Base-by-base conservation (phyloP, 1,140 invertebrate genomes). In the Drepana arcuata region DNA sequence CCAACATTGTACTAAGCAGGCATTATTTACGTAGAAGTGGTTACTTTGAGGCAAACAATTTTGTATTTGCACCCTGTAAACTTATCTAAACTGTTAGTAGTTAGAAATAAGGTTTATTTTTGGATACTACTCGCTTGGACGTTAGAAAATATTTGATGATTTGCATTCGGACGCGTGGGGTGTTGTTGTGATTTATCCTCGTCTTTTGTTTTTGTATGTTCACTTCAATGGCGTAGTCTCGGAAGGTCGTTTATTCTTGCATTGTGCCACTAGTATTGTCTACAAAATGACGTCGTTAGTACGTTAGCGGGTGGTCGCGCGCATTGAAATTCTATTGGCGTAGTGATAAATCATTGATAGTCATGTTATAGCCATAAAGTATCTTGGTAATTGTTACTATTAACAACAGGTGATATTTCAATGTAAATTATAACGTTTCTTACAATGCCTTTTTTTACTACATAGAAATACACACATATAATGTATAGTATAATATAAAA, bases 141-240 rank as follows among this genome's bases (percentile, higher is more conserved):
- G n/a, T n/a, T n/a, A n/a, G n/a, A n/a, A n/a, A n/a, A n/a, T n/a
- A n/a, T n/a, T n/a, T n/a, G n/a, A n/a, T 21, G 9, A 61, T 68
- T 71, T 60, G 60, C 47, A 62, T 61, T 54, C 36, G 34, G 46
- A 53, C 58, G 61, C 61, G 59, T 62, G 54, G 52, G 57, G 63
- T 62, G 55, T 47, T 23, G 55, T 57, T 15, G 69, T 81, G 73
- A 81, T 81, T 81, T 81, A 81, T 80, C 70, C 58, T 51, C 59
- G 45, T 68, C 68, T 70, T 73, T 81, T 77, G 73, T 78, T 81
- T 78, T 79, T 78, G 72, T 60, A 54, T 74, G 61, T 74, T 81
- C 73, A 71, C 54, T 50, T 77, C 77, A 74, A 78, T 77, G 59
- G 62, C 47, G 42, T 51, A 53, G 62, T 62, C 68, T 67, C 45